These are phyloP conservation scores for Ambastaia sidthimunki DNA, from an alignment of 2,797 vertebrate species.

Conservation along the genomic window DNA sequence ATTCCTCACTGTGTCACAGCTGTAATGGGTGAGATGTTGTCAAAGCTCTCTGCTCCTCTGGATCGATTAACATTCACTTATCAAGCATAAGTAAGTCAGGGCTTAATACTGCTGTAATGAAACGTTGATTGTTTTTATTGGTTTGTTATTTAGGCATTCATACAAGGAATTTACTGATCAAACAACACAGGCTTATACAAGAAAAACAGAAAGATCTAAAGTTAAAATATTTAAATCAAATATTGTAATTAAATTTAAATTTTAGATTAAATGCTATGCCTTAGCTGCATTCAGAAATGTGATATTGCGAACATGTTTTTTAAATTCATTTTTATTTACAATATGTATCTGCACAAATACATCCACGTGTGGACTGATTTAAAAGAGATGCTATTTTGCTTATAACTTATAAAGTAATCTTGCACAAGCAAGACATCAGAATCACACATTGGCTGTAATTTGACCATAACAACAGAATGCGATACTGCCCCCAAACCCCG, in stretches of 20 bases:
- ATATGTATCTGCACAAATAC: background rate
- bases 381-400: background rate
- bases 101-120: background rate
- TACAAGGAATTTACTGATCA: background rate
- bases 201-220: background rate
- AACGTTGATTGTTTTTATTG: conserved; percentile 20
- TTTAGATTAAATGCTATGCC: no score
- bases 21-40: background rate
- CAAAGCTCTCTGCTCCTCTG: background rate
- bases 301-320: background rate
- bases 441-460: no score
- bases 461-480: no score
- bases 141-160: conserved; percentile 2
- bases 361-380: background rate
- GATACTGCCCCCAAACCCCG: no score
- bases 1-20: background rate
- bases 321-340: background rate
- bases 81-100: background rate
- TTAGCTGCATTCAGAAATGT: no score
- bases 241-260: background rate
- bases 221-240: background rate
- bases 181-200: conserved; percentile 1
- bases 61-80: conserved; percentile 15
- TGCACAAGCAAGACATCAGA: no score
- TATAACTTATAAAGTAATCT: no score